Conservation (phyloP, 2,113 vertebrate genomes). For the Nothobranchius kuhntae region DNA sequence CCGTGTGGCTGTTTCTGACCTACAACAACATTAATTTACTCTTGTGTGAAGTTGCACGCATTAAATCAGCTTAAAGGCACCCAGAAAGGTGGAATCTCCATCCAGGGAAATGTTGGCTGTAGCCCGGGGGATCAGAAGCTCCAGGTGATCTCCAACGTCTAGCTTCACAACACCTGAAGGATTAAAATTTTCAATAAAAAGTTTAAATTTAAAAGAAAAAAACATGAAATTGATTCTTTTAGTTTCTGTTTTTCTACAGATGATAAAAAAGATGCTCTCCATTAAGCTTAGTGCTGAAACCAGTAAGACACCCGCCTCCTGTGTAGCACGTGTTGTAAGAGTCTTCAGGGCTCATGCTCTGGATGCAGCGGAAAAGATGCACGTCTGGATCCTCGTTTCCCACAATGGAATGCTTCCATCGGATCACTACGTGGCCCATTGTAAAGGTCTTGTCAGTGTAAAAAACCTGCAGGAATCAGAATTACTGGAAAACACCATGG, state of each 20-base stretch:
- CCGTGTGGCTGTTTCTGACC: not conserved
- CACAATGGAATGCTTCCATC: constrained; percentile 87
- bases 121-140: constrained; percentile 88
- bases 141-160: constrained; percentile 89
- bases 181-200: constrained; percentile 23
- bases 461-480: constrained; percentile 81
- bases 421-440: constrained; percentile 93
- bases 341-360: constrained; percentile 85
- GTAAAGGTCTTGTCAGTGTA: constrained; percentile 87
- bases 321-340: constrained; percentile 96
- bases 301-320: constrained; percentile 83
- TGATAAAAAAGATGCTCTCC: not conserved
- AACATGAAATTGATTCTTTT: accelerated
- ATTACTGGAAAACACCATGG: not conserved
- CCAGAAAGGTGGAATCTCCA: constrained; percentile 93
- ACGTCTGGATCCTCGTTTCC: constrained; percentile 88
- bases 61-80: constrained; percentile 89
- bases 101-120: constrained; percentile 86
- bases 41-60: constrained; percentile 2
- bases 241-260: not conserved
- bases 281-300: not conserved
- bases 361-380: constrained; percentile 91
- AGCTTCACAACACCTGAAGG: constrained; percentile 89
- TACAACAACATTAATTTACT: not conserved
- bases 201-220: not conserved